phyloP scores from a whole-genome alignment of 1,140 invertebrate species.

The Paramacrobiotus metropolitanus region DNA sequence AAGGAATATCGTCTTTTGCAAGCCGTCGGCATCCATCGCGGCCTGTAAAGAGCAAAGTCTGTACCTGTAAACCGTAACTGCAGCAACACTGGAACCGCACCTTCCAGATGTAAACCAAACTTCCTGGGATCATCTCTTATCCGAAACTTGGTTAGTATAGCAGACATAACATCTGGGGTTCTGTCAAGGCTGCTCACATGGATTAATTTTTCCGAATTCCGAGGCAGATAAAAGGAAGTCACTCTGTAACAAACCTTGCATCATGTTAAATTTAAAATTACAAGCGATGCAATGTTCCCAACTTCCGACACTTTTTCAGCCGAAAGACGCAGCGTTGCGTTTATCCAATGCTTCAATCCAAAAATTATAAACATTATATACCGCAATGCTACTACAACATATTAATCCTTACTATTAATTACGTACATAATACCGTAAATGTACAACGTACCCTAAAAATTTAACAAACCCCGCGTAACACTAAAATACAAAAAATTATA shows the following conservation, averaged over 20 bases:
- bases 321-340: no score
- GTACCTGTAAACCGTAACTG: background rate
- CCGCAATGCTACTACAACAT: no score
- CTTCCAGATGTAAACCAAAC: background rate
- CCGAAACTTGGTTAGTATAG: conserved; percentile 1
- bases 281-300: no score
- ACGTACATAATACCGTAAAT: no score
- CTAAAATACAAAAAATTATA: background rate
- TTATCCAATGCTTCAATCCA: no score
- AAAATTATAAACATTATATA: no score
- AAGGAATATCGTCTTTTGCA: background rate
- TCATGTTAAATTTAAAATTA: no score
- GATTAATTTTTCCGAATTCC: background rate
- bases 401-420: no score
- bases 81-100: no score
- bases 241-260: background rate
- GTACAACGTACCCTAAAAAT: no score
- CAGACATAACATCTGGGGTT: background rate
- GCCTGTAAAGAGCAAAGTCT: background rate
- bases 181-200: background rate
- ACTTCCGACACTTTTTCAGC: background rate
- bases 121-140: background rate
- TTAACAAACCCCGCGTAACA: background rate
- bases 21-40: background rate
- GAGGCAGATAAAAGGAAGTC: background rate